These are phyloP conservation scores for Morelia viridis DNA, from an alignment of 2,797 vertebrate genomes.

Conservation along the genomic window DNA sequence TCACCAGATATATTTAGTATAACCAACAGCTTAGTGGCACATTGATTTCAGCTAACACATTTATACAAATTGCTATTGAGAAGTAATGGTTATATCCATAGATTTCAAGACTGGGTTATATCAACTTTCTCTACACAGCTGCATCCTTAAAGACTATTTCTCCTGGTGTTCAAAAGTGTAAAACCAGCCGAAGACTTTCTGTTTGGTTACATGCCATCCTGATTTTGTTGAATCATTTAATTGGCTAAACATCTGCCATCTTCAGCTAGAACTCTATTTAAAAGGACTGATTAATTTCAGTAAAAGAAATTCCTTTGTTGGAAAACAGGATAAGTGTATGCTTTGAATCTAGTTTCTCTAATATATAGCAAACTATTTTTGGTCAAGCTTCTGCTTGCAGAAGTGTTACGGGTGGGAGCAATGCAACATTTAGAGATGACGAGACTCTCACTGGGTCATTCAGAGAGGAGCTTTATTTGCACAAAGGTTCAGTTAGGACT, in stretches of 20 bases:
- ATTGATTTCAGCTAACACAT: not conserved
- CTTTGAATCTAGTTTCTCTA: too few relatives aligned
- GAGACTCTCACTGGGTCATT: too few relatives aligned
- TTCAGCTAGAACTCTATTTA: too few relatives aligned
- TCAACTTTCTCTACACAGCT: not conserved
- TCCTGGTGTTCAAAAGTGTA: not conserved
- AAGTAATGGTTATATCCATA: not conserved
- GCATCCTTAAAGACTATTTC: too few relatives aligned
- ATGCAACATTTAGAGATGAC: too few relatives aligned
- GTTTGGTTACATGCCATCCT: not conserved
- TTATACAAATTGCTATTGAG: not conserved
- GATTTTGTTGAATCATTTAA: slow-evolving; percentile 14
- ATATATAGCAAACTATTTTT: not conserved
- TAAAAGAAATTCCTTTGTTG: too few relatives aligned
- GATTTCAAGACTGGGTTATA: not conserved
- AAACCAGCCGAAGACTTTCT: not conserved
- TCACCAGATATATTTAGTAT: not conserved
- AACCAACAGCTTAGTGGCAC: not conserved
- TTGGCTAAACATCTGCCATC: not conserved
- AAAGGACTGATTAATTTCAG: too few relatives aligned
- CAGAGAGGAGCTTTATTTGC: too few relatives aligned
- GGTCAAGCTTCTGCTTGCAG: not conserved
- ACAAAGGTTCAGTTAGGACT: too few relatives aligned
- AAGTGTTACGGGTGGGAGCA: too few relatives aligned
- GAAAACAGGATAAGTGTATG: too few relatives aligned